Evolutionary conservation across 2,113 vertebrate genomes (phyloP), one percentile per base, ranked within the genome.

Genomic region (Sinosuthora webbiana): DNA sequence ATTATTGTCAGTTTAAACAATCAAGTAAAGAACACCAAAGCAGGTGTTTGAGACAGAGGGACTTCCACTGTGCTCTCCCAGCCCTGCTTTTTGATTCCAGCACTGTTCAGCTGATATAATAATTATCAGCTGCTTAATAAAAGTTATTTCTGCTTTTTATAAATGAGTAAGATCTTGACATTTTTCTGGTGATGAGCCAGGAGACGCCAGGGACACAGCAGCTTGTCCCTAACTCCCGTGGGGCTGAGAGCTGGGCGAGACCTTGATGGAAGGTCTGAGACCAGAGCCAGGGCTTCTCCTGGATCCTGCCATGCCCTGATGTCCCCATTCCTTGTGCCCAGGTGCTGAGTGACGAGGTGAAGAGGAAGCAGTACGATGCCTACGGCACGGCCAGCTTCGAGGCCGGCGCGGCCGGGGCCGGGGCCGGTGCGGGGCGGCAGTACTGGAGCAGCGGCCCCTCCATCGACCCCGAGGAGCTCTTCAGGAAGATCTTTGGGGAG

Each of bases 401-500:
- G 3, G 60, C 98, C 0, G 98, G 99, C 3, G 97, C 98, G 1
- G 78, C 98, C 0, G 97, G 97, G 7, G 85, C 98, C 0, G 97
- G 97, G 6, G 93, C 98, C 0, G 96, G 97, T 2, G 65, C 98
- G 0, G 98, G 98, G 15, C 98, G 98, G 84, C 98, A 98, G 47
- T 99, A 99, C 95, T 99, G 99, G 99, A 97, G 98, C 13, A 97
- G 98, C 1, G 98, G 99, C 4, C 91, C 98, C 7, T 97, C 97
- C 11, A 84, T 99, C 3, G 98, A 99, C 71, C 99, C 99, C 0
- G 99, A 99, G 92, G 99, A 99, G 93, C 99, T 99, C 11, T 99
- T 99, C 97, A 98, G 98, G 76, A 99, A 99, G 96, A 99, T 99
- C 95, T 99, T 99, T 3, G 99, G 99, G 28, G 99, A 99, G 79